Evolutionary conservation across 2,888 invertebrate species (phyloP), one percentile per base, ranked within the genome.

Genomic region (Drosophila greeni): DNA sequence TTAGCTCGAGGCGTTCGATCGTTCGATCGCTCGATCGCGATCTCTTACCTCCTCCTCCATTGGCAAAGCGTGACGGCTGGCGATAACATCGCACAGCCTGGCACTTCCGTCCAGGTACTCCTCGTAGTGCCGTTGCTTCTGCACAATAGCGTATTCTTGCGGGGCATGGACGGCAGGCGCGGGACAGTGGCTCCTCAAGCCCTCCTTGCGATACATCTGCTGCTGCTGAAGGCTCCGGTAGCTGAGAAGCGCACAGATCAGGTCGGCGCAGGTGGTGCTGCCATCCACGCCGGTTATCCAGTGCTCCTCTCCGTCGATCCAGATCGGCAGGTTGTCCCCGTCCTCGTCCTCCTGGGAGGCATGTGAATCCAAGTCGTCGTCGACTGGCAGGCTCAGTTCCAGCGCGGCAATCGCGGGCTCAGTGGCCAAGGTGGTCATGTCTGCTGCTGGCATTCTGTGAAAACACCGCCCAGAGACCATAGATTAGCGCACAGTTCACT

Each of bases 251-350:
- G 94, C 95, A 72, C 92, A 90, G 59, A 95, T 93, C 77, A 95
- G 92, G 87, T 95, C 95, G 45, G 93, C 92, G 85, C 95, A 95
- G 5, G 95, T 95, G 34, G 95, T 95, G 74, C 92, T 92, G 11
- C 92, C 90, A 52, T 92, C 91, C 51, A 95, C 92, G 4, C 95
- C 95, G 2, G 94, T 92, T 61, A 95, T 93, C 94, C 94, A 95
- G 79, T 94, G 91, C 85, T 93, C 93, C 82, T 93, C 93, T 3
- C 94, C 94, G 62, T 92, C 90, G 24, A 95, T 92, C 91, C 94
- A 91, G 72, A 95, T 93, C 11, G 94, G 93, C 39, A 94, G 91
- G 86, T 94, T 93, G 84, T 92, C 42, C 11, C 26, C 42, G 5
- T 24, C n/a, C 5, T 24, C 39, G 18, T 37, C 92, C 29, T 84